Percentiles rank a stretch among this genome's conserved stretches.
These are phyloP conservation scores for Emmelina monodactyla DNA, from an alignment of 2,888 invertebrate genomes.

Conservation along the genomic window DNA sequence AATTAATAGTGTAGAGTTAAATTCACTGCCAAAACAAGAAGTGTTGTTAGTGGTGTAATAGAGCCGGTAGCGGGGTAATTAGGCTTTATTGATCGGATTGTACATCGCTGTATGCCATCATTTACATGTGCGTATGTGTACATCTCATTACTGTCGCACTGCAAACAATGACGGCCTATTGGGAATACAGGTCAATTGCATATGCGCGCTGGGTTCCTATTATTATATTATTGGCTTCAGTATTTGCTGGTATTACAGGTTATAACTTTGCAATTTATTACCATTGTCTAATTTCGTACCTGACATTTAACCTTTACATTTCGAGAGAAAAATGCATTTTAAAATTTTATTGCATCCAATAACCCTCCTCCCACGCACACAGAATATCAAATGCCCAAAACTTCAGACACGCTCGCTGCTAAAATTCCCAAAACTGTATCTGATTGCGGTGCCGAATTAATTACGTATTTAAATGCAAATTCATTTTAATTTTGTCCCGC, in stretches of 20 bases:
- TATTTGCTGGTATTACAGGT: too few species aligned
- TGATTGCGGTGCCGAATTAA: too few species aligned
- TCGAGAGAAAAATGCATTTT: too few species aligned
- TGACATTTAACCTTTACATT: too few species aligned
- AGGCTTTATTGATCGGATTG: constrained; percentile 46
- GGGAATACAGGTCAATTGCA: constrained; percentile 53
- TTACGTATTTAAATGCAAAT: neutral
- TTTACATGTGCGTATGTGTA: constrained; percentile 27
- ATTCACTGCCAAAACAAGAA: neutral
- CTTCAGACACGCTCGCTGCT: too few species aligned
- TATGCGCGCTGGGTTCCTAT: constrained; percentile 32
- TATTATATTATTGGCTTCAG: neutral
- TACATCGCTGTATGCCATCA: constrained; percentile 21
- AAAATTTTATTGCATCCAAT: too few species aligned
- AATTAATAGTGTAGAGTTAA: neutral
- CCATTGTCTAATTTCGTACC: too few species aligned
- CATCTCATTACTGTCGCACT: constrained; percentile 50
- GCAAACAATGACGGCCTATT: constrained; percentile 46
- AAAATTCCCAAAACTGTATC: too few species aligned
- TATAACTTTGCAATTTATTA: too few species aligned
- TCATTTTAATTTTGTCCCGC: neutral
- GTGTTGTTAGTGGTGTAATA: neutral
- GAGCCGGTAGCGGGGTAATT: constrained; percentile 28
- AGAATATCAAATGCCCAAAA: too few species aligned
- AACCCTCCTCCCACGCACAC: too few species aligned